phyloP scores from a whole-genome alignment of 2,113 vertebrate species.

The Oryzias melastigma region DNA sequence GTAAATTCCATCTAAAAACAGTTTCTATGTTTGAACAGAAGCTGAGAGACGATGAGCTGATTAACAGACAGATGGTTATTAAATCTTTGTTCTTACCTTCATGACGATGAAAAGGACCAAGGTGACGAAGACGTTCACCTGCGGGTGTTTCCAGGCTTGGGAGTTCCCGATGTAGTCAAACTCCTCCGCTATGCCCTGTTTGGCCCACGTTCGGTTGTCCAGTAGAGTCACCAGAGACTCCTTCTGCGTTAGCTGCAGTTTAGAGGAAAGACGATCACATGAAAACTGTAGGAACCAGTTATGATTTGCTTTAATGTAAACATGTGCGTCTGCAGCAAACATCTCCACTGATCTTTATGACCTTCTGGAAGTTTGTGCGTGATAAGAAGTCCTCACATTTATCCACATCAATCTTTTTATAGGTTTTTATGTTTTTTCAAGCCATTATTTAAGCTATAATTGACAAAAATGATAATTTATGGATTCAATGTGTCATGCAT shows the following conservation, averaged over 20 bases:
- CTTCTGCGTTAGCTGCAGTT: constrained; percentile 90
- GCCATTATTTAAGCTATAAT: too few relatives aligned
- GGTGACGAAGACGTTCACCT: constrained; percentile 91
- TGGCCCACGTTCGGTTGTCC: constrained; percentile 95
- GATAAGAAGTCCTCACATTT: background rate
- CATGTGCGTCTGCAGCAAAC: too few relatives aligned
- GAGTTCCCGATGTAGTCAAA: constrained; percentile 86
- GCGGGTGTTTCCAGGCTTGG: constrained; percentile 89
- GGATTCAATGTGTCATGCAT: too few relatives aligned
- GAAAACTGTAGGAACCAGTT: background rate
- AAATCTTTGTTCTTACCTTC: constrained; percentile 81
- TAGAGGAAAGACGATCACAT: constrained; percentile 31
- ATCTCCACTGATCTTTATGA: background rate
- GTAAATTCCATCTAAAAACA: too few relatives aligned
- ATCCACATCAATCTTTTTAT: too few relatives aligned
- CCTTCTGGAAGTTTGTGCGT: background rate
- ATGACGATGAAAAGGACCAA: constrained; percentile 95
- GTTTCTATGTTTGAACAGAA: too few relatives aligned
- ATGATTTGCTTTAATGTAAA: background rate
- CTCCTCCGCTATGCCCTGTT: constrained; percentile 86
- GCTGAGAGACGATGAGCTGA: too few relatives aligned
- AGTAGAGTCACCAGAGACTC: constrained; percentile 93
- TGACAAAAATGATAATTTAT: too few relatives aligned
- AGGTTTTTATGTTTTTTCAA: too few relatives aligned
- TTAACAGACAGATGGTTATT: too few relatives aligned